These are phyloP conservation scores for Brenthis daphne DNA, from an alignment of 2,888 invertebrate species.

Conservation along the genomic window DNA sequence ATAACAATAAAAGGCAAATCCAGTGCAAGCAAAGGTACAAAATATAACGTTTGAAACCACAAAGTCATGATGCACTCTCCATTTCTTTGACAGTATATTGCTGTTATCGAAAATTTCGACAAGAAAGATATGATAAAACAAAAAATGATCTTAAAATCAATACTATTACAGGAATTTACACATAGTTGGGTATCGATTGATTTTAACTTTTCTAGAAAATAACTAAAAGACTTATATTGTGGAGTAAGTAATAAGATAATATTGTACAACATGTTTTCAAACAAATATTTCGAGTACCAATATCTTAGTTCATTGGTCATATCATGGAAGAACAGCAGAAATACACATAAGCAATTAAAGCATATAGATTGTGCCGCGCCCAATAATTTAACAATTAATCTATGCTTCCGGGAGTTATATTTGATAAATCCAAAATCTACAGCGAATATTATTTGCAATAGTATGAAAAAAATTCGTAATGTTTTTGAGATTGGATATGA, in stretches of 20 bases:
- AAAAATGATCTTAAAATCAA: background rate
- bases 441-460: slow-evolving; percentile 4
- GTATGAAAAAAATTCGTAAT: background rate
- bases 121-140: background rate
- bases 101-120: background rate
- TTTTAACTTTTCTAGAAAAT: slow-evolving; percentile 9
- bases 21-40: slow-evolving; percentile 3
- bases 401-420: background rate
- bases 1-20: slow-evolving; percentile 13
- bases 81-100: background rate
- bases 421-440: slow-evolving; percentile 5
- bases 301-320: background rate
- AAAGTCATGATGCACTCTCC: background rate
- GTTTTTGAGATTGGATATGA: background rate
- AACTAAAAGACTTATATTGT: background rate
- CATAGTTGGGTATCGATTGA: background rate
- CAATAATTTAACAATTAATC: background rate
- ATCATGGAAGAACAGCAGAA: background rate
- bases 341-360: background rate
- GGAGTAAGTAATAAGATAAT: background rate
- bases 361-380: background rate
- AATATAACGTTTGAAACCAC: background rate
- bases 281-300: slow-evolving; percentile 1
- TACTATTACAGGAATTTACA: background rate
- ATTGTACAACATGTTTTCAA: background rate